Base-by-base conservation (phyloP, 2,888 invertebrate species). In the Helleia helle region DNA sequence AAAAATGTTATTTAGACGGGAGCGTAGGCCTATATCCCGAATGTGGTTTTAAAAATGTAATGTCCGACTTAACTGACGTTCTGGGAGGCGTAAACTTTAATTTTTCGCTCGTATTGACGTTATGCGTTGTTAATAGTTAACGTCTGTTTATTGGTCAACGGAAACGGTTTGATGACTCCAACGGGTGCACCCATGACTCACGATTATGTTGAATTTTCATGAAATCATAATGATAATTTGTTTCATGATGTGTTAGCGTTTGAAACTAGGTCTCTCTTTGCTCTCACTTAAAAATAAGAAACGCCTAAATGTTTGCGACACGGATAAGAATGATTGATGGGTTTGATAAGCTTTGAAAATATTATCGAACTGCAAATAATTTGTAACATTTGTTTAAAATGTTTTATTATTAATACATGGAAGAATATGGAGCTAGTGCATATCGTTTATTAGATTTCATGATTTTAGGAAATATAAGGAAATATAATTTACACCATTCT, bases 21-120 rank as follows among this genome's bases (percentile, higher is more conserved):
- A 60, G 59, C 54, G 50, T 85, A 85, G 85, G 84, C 85, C 84
- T 81, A 84, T 72, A 72, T 73, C 63, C 57, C 51, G 65, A 68
- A 79, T 73, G 71, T 65, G 74, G 69, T 74, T 80, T 80, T 75
- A 76, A 84, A 83, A 83, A 81, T 77, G 70, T 79, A 81, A 84
- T 77, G 74, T 65, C 56, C 55, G 52, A 51, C 54, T 59, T 55
- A 63, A 80, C 59, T 59, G 64, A 61, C 58, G 79, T 54, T 68
- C 61, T 63, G 83, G 81, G 84, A 80, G 64, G 56, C 54, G 65
- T 81, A 71, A 76, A 77, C 58, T 75, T 73, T 62, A 72, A 68
- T 74, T 71, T 79, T 79, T 69, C 52, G 62, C 62, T 70, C 62
- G 65, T 71, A 74, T 73, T 69, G 68, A 60, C 59, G 70, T 62